Evolutionary conservation across 2,888 invertebrate genomes (phyloP).

Genomic region (Trichacis sp.): DNA sequence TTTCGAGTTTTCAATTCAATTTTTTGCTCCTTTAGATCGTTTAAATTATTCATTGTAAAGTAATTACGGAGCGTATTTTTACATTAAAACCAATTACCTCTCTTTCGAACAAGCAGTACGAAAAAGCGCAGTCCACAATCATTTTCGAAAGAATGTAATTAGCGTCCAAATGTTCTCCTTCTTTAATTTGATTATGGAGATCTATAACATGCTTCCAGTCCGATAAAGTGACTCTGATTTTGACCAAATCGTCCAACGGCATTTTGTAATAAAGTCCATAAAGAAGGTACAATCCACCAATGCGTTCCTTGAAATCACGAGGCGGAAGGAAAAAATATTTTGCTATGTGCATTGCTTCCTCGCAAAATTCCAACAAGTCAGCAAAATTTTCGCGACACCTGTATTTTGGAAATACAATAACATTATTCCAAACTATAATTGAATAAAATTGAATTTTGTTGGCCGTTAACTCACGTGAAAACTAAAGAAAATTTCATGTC

Average conservation of each 20-base stretch:
- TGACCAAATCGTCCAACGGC: slow-evolving; percentile 52
- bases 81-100: slow-evolving; percentile 57
- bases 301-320: slow-evolving; percentile 52
- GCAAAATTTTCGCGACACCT: slow-evolving; percentile 51
- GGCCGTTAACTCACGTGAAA: too few relatives aligned
- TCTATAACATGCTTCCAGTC: slow-evolving; percentile 58
- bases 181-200: slow-evolving; percentile 53
- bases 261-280: slow-evolving; percentile 63
- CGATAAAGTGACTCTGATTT: slow-evolving; percentile 54
- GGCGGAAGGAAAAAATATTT: slow-evolving; percentile 56
- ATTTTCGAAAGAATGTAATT: slow-evolving; percentile 61
- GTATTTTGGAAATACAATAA: too few relatives aligned
- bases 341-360: slow-evolving; percentile 56
- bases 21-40: too few relatives aligned
- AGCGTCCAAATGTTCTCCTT: slow-evolving; percentile 60
- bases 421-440: too few relatives aligned
- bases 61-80: too few relatives aligned
- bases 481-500: too few relatives aligned
- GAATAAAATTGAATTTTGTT: too few relatives aligned
- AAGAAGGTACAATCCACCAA: slow-evolving; percentile 60
- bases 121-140: slow-evolving; percentile 55
- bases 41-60: too few relatives aligned
- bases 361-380: slow-evolving; percentile 60
- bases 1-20: too few relatives aligned
- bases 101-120: slow-evolving; percentile 50